phyloP scores from a whole-genome alignment of 2,113 vertebrate species.

The Phoxinus phoxinus region DNA sequence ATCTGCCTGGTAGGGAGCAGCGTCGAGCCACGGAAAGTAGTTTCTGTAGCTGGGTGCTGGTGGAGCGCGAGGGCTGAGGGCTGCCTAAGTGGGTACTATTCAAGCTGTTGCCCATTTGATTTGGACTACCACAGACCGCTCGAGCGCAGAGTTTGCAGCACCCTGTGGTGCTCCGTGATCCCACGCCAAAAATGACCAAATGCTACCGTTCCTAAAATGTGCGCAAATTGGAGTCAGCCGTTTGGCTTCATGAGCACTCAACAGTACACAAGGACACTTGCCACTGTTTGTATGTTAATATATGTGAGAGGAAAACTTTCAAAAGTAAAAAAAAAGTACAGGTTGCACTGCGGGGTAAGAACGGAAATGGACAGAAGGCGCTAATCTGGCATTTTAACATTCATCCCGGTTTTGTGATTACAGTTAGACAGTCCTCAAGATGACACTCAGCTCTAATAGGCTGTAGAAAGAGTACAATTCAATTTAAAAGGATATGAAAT shows the following conservation, averaged over 20 bases:
- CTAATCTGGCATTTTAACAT: neutral
- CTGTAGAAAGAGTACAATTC: neutral
- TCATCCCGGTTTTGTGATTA: slow-evolving; percentile 1
- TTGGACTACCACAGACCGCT: slow-evolving; percentile 78
- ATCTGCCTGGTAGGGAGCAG: slow-evolving; percentile 47
- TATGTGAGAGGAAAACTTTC: slow-evolving; percentile 51
- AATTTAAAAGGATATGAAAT: neutral
- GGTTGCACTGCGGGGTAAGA: slow-evolving; percentile 20
- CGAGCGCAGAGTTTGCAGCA: slow-evolving; percentile 80
- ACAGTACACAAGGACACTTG: slow-evolving; percentile 60
- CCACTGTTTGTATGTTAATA: slow-evolving; percentile 58
- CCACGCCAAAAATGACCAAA: slow-evolving; percentile 82
- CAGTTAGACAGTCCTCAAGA: neutral
- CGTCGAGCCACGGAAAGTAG: slow-evolving; percentile 59
- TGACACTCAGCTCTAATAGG: neutral
- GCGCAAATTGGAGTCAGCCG: slow-evolving; percentile 80
- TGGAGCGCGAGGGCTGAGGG: slow-evolving; percentile 68
- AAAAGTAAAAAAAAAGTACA: slow-evolving; percentile 45
- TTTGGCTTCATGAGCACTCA: slow-evolving; percentile 70
- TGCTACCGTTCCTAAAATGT: slow-evolving; percentile 78
- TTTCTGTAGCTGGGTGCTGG: slow-evolving; percentile 69
- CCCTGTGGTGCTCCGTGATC: slow-evolving; percentile 75
- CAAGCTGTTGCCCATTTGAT: slow-evolving; percentile 85
- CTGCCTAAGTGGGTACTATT: slow-evolving; percentile 85
- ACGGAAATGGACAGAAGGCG: slow-evolving; percentile 18